Evolutionary conservation across 2,113 vertebrate species (phyloP).

Genomic region (Baryphthengus martii): DNA sequence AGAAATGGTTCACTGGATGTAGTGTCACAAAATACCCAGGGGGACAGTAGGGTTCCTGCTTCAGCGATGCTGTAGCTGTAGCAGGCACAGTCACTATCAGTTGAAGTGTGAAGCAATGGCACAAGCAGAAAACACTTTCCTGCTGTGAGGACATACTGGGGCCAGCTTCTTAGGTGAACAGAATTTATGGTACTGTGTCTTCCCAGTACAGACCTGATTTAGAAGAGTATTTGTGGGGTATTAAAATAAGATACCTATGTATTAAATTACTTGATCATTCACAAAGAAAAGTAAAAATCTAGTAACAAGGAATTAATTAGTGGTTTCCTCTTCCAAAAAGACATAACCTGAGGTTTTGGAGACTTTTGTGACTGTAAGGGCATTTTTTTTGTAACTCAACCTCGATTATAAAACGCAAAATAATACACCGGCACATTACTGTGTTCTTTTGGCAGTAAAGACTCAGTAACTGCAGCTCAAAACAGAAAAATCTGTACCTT

Average conservation of each 20-base stretch:
- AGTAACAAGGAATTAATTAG: neutral
- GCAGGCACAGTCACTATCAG: neutral
- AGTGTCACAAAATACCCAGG: neutral
- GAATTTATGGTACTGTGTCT: neutral
- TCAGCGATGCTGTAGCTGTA: neutral
- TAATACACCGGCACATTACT: neutral
- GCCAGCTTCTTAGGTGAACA: neutral
- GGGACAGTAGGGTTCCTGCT: neutral
- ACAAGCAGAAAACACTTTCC: neutral
- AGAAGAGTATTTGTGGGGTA: neutral
- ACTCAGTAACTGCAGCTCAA: neutral
- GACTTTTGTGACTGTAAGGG: neutral
- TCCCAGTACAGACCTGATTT: neutral
- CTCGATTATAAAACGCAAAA: neutral
- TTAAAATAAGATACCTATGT: neutral
- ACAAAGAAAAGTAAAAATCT: neutral
- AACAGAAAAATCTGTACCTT: neutral
- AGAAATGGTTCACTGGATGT: conserved; percentile 4
- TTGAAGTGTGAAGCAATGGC: neutral
- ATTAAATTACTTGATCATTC: neutral
- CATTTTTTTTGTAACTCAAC: neutral
- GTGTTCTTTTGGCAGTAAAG: neutral
- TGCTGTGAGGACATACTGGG: neutral
- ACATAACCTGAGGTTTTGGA: neutral
- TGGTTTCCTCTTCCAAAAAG: neutral